These are phyloP conservation scores for Melanchra persicariae DNA, from an alignment of 2,888 invertebrate species.

Conservation along the genomic window DNA sequence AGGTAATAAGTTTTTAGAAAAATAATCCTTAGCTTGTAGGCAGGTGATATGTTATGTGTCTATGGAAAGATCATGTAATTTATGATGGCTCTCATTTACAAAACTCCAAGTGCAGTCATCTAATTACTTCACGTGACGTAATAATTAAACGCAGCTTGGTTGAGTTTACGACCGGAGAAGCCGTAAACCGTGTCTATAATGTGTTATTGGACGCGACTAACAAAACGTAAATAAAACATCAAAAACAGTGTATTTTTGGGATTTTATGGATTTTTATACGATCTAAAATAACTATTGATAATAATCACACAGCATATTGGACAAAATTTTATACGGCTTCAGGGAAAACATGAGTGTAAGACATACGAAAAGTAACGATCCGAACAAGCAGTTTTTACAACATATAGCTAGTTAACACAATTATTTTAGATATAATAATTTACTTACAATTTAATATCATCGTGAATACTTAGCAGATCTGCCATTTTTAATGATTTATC, in stretches of 20 bases:
- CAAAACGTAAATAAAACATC: constrained; percentile 11
- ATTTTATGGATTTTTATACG: neutral
- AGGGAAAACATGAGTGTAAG: constrained; percentile 64
- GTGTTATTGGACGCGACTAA: neutral
- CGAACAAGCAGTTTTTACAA: constrained; percentile 13
- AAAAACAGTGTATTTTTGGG: neutral
- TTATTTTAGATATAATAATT: neutral
- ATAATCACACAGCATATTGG: constrained; percentile 22
- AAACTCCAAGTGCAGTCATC: constrained; percentile 11
- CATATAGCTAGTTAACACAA: neutral
- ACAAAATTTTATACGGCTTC: constrained; percentile 69
- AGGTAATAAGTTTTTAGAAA: neutral
- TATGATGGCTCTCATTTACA: constrained; percentile 1
- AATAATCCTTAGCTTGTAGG: neutral
- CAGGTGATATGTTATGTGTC: neutral
- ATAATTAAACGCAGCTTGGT: constrained; percentile 21
- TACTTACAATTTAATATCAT: constrained; percentile 94
- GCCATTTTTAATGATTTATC: constrained; percentile 79
- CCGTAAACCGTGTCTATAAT: neutral
- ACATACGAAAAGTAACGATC: constrained; percentile 14
- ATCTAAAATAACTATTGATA: neutral
- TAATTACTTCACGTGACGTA: constrained; percentile 40
- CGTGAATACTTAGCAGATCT: constrained; percentile 93
- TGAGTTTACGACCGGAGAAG: constrained; percentile 8
- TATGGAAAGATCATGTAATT: neutral